A percentile compares a stretch with the other conserved stretches of the same genome.
These are phyloP conservation scores for Coelopa frigida DNA, from an alignment of 1,140 invertebrate genomes.

Conservation along the genomic window DNA sequence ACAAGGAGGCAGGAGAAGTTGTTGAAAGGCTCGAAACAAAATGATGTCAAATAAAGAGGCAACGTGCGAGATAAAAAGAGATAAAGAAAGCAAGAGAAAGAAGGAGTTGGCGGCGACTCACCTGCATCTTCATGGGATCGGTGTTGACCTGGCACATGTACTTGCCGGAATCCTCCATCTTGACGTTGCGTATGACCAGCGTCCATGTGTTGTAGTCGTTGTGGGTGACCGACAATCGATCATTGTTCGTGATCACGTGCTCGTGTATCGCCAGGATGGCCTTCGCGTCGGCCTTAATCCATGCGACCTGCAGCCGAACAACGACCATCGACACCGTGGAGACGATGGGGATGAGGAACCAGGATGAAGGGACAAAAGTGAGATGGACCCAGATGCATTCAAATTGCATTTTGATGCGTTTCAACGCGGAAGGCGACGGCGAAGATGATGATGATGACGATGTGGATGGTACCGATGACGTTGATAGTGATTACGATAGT, in stretches of 20 bases:
- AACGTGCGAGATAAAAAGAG: too few species aligned
- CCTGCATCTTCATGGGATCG: slow-evolving; percentile 88
- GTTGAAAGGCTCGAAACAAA: too few species aligned
- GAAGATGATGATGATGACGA: not conserved
- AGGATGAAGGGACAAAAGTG: not conserved
- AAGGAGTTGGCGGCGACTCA: too few species aligned
- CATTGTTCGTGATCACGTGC: slow-evolving; percentile 86
- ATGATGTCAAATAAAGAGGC: too few species aligned
- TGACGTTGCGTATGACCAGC: slow-evolving; percentile 71
- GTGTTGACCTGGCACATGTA: slow-evolving; percentile 94
- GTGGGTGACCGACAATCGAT: slow-evolving; percentile 75
- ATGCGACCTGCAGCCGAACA: slow-evolving; percentile 65
- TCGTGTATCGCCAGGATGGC: slow-evolving; percentile 86
- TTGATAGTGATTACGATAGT: too few species aligned
- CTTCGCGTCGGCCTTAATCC: slow-evolving; percentile 89
- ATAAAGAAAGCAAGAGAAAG: not conserved
- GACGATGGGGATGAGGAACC: not conserved
- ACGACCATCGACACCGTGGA: not conserved
- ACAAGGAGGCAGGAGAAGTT: not conserved
- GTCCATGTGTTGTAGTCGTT: slow-evolving; percentile 84
- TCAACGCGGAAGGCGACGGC: too few species aligned
- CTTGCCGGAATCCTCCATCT: slow-evolving; percentile 74
- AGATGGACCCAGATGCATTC: slow-evolving; percentile 15
- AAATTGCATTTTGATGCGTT: slow-evolving; percentile 18
- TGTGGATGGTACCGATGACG: too few species aligned